Percentiles rank a stretch among this genome's conserved stretches.
phyloP scores from a whole-genome alignment of 2,888 invertebrate species.

The Drosophila barbarae region DNA sequence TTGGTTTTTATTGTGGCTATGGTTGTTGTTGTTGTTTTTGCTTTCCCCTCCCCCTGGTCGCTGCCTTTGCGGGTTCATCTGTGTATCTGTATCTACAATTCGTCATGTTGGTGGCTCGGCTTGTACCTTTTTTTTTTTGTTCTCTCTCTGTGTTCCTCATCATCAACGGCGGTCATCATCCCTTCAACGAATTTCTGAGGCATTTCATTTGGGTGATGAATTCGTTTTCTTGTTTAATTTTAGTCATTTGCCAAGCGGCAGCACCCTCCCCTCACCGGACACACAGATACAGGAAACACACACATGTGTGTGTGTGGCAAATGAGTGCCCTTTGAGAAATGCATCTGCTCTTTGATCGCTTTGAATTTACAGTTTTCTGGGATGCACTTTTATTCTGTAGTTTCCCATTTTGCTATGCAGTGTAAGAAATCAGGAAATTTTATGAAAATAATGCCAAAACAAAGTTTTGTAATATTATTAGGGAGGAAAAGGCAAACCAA shows the following conservation, averaged over 20 bases:
- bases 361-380: conserved; percentile 42
- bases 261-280: conserved; percentile 38
- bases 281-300: conserved; percentile 12
- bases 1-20: conserved; percentile 68
- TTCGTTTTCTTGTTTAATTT: conserved; percentile 68
- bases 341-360: conserved; percentile 44
- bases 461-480: not conserved
- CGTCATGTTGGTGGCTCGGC: conserved; percentile 29
- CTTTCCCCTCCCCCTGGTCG: not conserved
- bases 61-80: conserved; percentile 21
- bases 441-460: not conserved
- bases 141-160: conserved; percentile 24
- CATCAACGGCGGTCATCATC: conserved; percentile 37
- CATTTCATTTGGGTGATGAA: conserved; percentile 62
- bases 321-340: conserved; percentile 34
- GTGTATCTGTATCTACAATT: conserved; percentile 40
- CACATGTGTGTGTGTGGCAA: conserved; percentile 1
- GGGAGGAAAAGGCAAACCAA: not conserved
- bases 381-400: conserved; percentile 45
- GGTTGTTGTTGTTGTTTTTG: conserved; percentile 13
- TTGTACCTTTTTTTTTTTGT: conserved; percentile 15
- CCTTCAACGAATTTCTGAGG: conserved; percentile 58
- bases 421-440: not conserved
- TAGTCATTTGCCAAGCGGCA: conserved; percentile 57
- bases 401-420: not conserved